Evolutionary conservation across 2,888 invertebrate species (phyloP), one percentile per base, ranked within the genome.

Genomic region (Metacarcinus magister): DNA sequence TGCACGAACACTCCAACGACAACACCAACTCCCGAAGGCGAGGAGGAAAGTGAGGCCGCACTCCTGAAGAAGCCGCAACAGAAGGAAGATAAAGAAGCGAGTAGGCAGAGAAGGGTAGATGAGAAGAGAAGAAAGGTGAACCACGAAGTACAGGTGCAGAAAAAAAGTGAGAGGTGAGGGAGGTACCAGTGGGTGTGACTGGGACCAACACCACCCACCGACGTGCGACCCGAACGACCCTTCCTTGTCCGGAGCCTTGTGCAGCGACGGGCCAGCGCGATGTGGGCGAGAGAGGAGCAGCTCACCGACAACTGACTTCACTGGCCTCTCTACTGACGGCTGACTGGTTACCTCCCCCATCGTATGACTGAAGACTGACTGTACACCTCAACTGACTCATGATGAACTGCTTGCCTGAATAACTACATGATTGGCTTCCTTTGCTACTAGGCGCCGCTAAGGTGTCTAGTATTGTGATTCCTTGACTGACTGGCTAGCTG

Each of bases 161-260:
- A 32, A 4, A 7, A 89, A 13, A 89, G 89, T 3, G 32, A 4
- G 89, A 16, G 91, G 91, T 0, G 28, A 82, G 32, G 32, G 32
- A 82, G 7, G 32, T 32, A 5, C 32, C 32, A 13, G 82, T 32
- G 82, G 32, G 32, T 82, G 32, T 82, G 32, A n/a, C 28, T 1
- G 10, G 82, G 32, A 67, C 67, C 67, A 67, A 67, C 19, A n/a
- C 67, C 67, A 67, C 67, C n/a, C 67, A 67, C 67, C 67, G 67
- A 23, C 67, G 67, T 67, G 67, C 67, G 67, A 67, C 67, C 67
- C n/a, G n/a, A 67, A 16, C 67, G 67, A 67, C 67, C 67, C 67
- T 67, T 67, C n/a, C 67, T 67, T 67, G 67, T 67, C 67, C 67
- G 60, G 60, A 60, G 60, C 60, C 60, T 60, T 19, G 60, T 2